phyloP scores from a whole-genome alignment of 2,888 invertebrate genomes.

The Epirrhoe alternata region DNA sequence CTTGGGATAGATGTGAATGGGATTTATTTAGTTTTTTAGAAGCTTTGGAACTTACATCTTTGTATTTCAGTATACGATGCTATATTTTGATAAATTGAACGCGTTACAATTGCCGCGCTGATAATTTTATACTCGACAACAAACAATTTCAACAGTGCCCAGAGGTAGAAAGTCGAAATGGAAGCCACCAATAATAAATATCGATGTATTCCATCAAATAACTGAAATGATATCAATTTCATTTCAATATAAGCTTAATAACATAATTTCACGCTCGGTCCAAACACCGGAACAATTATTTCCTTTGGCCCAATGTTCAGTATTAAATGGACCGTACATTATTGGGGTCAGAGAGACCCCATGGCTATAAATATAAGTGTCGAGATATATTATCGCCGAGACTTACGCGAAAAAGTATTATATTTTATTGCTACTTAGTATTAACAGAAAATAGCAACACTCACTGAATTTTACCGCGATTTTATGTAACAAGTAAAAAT shows the following conservation, averaged over 20 bases:
- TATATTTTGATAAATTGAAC: background rate
- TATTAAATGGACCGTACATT: conserved; percentile 62
- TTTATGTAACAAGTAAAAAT: background rate
- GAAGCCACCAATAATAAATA: conserved; percentile 8
- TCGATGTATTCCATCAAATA: conserved; percentile 19
- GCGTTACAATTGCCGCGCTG: background rate
- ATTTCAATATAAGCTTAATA: conserved; percentile 36
- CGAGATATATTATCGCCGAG: conserved; percentile 39
- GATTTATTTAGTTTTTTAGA: background rate
- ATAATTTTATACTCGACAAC: background rate
- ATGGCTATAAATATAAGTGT: conserved; percentile 52
- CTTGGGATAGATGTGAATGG: background rate
- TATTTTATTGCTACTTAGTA: conserved; percentile 31
- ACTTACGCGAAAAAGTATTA: conserved; percentile 37
- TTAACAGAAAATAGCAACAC: background rate
- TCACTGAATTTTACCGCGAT: background rate
- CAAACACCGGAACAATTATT: conserved; percentile 57
- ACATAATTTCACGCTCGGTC: conserved; percentile 40
- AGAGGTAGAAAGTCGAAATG: background rate
- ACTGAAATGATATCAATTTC: conserved; percentile 27
- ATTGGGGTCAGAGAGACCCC: conserved; percentile 54
- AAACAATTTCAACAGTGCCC: background rate
- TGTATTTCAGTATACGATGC: background rate
- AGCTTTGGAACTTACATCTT: background rate
- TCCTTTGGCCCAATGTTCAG: conserved; percentile 54